A percentile compares a stretch with the other conserved stretches of the same genome.
phyloP scores from a whole-genome alignment of 2,888 invertebrate genomes.

The Punctoribates punctum region DNA sequence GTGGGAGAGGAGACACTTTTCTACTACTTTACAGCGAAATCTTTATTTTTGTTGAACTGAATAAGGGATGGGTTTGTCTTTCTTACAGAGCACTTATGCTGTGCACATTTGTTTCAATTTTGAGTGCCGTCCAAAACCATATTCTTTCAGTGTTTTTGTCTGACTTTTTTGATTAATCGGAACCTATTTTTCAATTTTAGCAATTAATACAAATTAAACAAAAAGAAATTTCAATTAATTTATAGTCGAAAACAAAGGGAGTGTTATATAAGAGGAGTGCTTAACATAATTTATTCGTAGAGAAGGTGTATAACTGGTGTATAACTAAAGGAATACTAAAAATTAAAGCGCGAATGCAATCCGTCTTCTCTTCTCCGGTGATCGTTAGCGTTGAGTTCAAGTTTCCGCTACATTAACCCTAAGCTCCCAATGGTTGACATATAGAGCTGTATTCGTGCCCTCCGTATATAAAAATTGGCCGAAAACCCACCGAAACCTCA shows the following conservation, averaged over 20 bases:
- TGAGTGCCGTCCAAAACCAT: too few species aligned
- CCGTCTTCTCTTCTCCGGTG: constrained; percentile 16
- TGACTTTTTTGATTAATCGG: too few species aligned
- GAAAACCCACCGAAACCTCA: not conserved
- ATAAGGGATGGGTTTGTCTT: too few species aligned
- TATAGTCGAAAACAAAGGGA: not conserved
- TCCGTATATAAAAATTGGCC: not conserved
- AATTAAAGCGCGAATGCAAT: not conserved
- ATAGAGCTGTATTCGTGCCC: not conserved
- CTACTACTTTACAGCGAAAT: too few species aligned
- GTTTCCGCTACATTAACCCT: constrained; percentile 7
- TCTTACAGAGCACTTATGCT: too few species aligned
- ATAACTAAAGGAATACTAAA: too few species aligned
- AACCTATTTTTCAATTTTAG: too few species aligned
- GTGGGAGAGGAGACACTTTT: too few species aligned
- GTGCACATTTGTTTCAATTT: too few species aligned
- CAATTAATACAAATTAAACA: not conserved
- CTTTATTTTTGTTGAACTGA: too few species aligned
- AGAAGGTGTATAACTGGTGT: constrained; percentile 2
- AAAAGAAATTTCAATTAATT: not conserved
- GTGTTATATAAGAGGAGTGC: not conserved
- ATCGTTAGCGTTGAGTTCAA: not conserved
- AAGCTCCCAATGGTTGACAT: not conserved
- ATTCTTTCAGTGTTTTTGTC: too few species aligned
- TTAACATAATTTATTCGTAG: constrained; percentile 15